phyloP scores from a whole-genome alignment of 2,797 vertebrate species.

The Hypotaenidia philippensis region DNA sequence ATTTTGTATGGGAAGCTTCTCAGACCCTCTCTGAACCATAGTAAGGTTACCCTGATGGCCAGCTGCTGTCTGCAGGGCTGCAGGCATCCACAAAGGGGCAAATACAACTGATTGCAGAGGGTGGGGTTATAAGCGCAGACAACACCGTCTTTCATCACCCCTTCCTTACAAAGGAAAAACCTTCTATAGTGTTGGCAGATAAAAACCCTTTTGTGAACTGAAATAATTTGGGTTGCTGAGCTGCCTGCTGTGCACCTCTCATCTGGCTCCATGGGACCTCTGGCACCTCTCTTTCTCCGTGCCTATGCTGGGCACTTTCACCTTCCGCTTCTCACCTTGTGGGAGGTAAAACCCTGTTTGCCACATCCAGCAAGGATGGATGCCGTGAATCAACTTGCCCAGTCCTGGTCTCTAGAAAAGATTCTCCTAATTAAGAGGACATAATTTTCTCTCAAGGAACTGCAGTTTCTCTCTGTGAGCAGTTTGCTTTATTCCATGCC shows the following conservation, averaged over 20 bases:
- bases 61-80: background rate
- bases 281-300: background rate
- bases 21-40: fast-evolving
- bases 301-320: too few relatives aligned
- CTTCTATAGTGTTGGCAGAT: background rate
- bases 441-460: background rate
- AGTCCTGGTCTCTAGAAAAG: background rate
- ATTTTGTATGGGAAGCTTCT: background rate
- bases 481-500: background rate
- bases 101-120: fast-evolving
- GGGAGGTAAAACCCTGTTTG: background rate
- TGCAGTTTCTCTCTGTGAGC: background rate
- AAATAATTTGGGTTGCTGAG: background rate
- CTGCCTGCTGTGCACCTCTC: background rate
- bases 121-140: background rate
- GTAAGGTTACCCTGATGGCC: background rate
- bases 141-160: background rate
- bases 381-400: background rate
- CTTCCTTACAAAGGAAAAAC: background rate
- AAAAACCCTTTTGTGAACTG: background rate
- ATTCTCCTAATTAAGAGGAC: background rate
- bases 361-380: background rate
- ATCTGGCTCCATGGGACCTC: background rate
- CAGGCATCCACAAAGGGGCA: background rate
- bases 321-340: background rate